Evolutionary conservation across 2,113 vertebrate species (phyloP).

Genomic region (Vanacampus margaritifer): DNA sequence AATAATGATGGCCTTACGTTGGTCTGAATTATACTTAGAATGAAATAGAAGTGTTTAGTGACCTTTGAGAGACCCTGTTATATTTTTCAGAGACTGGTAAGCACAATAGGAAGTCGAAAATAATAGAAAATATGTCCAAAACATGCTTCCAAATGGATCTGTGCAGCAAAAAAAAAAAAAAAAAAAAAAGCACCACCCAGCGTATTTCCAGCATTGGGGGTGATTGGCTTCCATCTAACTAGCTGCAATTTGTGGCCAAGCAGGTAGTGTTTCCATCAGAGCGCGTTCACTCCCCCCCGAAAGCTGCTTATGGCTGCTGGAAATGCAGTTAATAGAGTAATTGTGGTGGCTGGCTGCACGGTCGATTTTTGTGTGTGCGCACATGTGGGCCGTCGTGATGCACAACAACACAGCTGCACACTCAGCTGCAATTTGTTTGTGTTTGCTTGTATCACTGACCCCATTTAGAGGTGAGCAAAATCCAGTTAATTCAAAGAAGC

Average conservation of each 20-base stretch:
- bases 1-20: too few relatives aligned
- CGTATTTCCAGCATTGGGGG: not conserved
- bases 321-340: conserved; percentile 13
- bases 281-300: not conserved
- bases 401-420: not conserved
- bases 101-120: not conserved
- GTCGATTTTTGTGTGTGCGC: not conserved
- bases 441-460: conserved; percentile 4
- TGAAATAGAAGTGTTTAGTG: too few relatives aligned
- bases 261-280: not conserved
- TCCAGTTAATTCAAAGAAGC: not conserved
- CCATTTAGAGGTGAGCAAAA: not conserved
- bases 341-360: not conserved
- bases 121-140: not conserved
- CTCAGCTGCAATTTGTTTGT: not conserved
- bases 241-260: not conserved
- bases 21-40: too few relatives aligned
- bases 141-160: not conserved
- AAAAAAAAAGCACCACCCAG: too few relatives aligned
- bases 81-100: not conserved
- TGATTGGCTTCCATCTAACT: not conserved
- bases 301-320: conserved; percentile 9
- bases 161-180: not conserved
- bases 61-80: too few relatives aligned
- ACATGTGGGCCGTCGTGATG: not conserved